Evolutionary conservation across 2,113 vertebrate species (phyloP).

Genomic region (Pedionomus torquatus): DNA sequence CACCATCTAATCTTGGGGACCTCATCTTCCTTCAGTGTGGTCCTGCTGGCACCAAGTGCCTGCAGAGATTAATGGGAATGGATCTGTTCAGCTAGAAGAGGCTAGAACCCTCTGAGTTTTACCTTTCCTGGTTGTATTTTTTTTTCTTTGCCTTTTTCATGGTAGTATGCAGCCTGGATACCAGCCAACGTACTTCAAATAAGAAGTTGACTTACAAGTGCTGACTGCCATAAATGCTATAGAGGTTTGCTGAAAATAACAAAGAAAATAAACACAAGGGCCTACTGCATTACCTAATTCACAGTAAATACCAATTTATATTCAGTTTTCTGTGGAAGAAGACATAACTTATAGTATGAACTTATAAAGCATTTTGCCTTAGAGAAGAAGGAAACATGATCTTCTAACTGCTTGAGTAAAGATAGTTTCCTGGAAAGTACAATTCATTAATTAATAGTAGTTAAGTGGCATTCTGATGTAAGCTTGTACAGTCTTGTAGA

Average conservation of each 20-base stretch:
- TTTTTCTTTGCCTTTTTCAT: background rate
- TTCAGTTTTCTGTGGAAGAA: background rate
- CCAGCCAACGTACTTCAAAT: background rate
- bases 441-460: background rate
- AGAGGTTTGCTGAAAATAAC: background rate
- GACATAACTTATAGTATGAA: background rate
- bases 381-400: background rate
- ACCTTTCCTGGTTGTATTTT: background rate
- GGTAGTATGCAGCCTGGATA: background rate
- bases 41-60: background rate
- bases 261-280: background rate
- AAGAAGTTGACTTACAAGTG: constrained; percentile 1
- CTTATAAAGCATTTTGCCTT: background rate
- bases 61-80: background rate
- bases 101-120: background rate
- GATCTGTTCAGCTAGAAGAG: background rate
- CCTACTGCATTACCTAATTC: background rate
- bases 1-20: background rate
- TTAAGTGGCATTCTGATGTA: background rate
- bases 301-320: background rate
- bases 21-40: background rate
- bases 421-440: background rate
- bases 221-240: background rate
- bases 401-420: background rate
- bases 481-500: background rate